These are phyloP conservation scores for Drosophila merina DNA, from an alignment of 2,888 invertebrate genomes.

Conservation along the genomic window DNA sequence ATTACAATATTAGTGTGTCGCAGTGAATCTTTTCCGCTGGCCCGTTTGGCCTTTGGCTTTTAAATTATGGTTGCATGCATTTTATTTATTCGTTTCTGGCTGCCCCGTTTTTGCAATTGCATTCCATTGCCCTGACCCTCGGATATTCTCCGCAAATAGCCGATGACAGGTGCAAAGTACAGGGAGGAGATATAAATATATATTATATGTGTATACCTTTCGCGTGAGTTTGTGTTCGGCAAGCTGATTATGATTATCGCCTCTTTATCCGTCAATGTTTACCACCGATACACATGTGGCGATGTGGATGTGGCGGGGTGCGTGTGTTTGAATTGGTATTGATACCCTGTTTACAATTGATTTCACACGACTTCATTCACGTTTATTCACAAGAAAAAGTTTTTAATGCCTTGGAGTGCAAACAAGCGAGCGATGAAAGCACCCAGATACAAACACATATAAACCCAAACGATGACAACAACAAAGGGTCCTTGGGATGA, in stretches of 20 bases:
- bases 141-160: slow-evolving; percentile 6
- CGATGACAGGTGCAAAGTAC: slow-evolving; percentile 37
- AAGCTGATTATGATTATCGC: slow-evolving; percentile 66
- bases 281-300: slow-evolving; percentile 19
- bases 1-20: slow-evolving; percentile 80
- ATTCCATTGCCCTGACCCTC: slow-evolving; percentile 33
- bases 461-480: slow-evolving; percentile 23
- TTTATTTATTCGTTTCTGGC: slow-evolving; percentile 58
- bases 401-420: slow-evolving; percentile 75
- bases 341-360: slow-evolving; percentile 78
- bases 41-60: slow-evolving; percentile 56
- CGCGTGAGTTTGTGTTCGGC: slow-evolving; percentile 12
- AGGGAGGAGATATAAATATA: background rate
- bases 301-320: slow-evolving; percentile 7
- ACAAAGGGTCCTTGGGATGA: slow-evolving; percentile 37
- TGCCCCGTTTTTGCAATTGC: slow-evolving; percentile 42
- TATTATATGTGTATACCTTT: background rate
- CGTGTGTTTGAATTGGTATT: slow-evolving; percentile 52
- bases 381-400: slow-evolving; percentile 68
- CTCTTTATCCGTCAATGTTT: slow-evolving; percentile 42
- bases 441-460: slow-evolving; percentile 21
- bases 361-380: slow-evolving; percentile 78
- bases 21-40: slow-evolving; percentile 61
- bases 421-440: slow-evolving; percentile 46
- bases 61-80: slow-evolving; percentile 55